These are phyloP conservation scores for Picathartes gymnocephalus DNA, from an alignment of 2,113 vertebrate genomes.

Conservation along the genomic window DNA sequence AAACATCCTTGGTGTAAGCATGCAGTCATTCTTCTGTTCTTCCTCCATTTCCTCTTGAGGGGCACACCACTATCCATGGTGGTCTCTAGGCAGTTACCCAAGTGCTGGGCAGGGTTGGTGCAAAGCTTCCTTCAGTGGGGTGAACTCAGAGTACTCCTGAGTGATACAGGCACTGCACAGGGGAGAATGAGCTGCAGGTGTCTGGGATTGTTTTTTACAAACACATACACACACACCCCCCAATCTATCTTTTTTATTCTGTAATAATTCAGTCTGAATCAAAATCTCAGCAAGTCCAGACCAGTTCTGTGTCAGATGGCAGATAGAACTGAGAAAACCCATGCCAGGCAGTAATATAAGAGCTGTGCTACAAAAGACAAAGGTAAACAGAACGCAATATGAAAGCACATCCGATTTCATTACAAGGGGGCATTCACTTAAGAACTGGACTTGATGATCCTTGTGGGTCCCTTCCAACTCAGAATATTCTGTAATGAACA, in stretches of 20 bases:
- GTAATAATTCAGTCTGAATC: neutral
- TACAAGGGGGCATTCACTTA: neutral
- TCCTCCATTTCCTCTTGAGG: neutral
- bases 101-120: neutral
- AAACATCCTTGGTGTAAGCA: neutral
- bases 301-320: neutral
- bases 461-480: neutral
- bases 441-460: neutral
- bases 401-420: neutral
- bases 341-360: neutral
- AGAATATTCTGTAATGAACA: neutral
- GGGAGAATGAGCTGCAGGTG: neutral
- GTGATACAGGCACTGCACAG: neutral
- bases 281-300: neutral
- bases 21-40: neutral
- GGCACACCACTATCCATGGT: neutral
- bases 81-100: neutral
- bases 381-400: neutral
- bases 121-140: neutral
- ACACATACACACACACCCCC: accelerated
- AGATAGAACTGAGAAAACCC: neutral
- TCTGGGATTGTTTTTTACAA: neutral
- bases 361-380: neutral
- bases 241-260: neutral
- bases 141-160: neutral